Percentiles rank a stretch among this genome's conserved stretches.
Conservation (phyloP, 2,797 vertebrate genomes). For the Ctenopoma kingsleyae region DNA sequence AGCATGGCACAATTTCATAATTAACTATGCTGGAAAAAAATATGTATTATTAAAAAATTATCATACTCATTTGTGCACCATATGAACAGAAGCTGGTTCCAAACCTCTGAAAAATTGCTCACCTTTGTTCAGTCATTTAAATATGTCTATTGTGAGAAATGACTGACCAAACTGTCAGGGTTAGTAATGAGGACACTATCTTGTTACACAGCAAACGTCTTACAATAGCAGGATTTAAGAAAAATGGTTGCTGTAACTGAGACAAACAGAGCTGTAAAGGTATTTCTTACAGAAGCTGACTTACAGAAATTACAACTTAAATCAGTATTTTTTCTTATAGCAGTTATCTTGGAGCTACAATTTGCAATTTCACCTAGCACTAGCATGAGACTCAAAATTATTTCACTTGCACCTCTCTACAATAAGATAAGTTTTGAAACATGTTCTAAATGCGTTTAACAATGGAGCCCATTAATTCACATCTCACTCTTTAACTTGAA, state of each 20-base stretch:
- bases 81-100: background rate
- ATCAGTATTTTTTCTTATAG: no score
- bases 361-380: no score
- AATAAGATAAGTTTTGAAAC: no score
- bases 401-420: no score
- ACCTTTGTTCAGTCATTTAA: background rate
- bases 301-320: no score
- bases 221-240: background rate
- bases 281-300: no score
- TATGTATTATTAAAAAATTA: no score
- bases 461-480: constrained; percentile 6
- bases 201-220: background rate
- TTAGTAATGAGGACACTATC: background rate
- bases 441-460: background rate
- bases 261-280: background rate
- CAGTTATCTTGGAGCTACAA: no score
- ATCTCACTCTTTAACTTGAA: constrained; percentile 2
- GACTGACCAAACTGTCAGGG: background rate
- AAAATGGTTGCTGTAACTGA: background rate
- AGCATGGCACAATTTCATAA: constrained; percentile 14
- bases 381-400: no score
- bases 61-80: background rate
- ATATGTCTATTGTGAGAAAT: background rate
- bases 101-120: background rate
- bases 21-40: background rate